phyloP scores from a whole-genome alignment of 2,888 invertebrate species.

The Alloscopus bannaensis region DNA sequence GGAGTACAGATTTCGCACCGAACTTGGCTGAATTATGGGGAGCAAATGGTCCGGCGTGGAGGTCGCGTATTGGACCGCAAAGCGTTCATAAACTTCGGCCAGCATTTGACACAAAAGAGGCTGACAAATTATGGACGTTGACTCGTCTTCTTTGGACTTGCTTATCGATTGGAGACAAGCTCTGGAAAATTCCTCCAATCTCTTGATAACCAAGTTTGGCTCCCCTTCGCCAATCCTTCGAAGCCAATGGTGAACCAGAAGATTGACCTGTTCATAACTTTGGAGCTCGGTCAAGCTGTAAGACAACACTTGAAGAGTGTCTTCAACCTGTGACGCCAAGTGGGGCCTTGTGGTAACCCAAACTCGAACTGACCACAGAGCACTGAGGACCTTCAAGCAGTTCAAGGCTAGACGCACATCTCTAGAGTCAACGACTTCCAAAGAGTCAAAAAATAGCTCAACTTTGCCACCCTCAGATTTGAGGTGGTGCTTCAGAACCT shows the following conservation, averaged over 20 bases:
- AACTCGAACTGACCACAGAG: background rate
- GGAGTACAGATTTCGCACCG: too few relatives aligned
- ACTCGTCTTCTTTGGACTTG: too few relatives aligned
- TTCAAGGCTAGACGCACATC: background rate
- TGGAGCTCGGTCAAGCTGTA: background rate
- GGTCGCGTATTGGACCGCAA: too few relatives aligned
- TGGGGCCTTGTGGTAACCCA: constrained; percentile 22
- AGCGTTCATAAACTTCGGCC: too few relatives aligned
- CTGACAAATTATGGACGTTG: too few relatives aligned
- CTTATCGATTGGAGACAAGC: constrained; percentile 90
- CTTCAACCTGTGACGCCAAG: background rate
- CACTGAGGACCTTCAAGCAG: background rate
- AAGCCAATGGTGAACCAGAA: constrained; percentile 75
- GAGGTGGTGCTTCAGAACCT: too few relatives aligned
- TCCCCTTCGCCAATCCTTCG: too few relatives aligned
- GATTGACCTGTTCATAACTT: background rate
- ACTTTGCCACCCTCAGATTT: background rate
- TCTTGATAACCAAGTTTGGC: constrained; percentile 92
- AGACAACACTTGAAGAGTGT: background rate
- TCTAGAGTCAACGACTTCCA: background rate
- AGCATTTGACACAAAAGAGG: too few relatives aligned
- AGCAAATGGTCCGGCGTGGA: too few relatives aligned
- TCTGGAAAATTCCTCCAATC: constrained; percentile 90
- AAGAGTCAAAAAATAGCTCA: constrained; percentile 13
- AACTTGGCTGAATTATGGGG: too few relatives aligned